Base-by-base conservation (phyloP, 2,888 invertebrate species). In the Dynastes hyllus region DNA sequence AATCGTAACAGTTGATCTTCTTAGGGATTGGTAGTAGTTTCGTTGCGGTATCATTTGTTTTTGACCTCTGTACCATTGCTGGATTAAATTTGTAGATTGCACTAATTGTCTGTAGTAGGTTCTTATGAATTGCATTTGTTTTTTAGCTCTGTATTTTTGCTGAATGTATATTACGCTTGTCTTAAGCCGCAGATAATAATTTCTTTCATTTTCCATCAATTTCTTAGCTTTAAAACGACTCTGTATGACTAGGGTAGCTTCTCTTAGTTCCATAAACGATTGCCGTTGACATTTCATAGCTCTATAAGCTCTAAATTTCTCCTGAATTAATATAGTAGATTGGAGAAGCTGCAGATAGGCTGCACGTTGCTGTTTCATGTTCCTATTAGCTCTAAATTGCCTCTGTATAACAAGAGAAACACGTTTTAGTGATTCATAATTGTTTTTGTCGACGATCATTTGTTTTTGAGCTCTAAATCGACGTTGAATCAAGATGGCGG, bases 251-350 rank as follows among this genome's bases (percentile, higher is more conserved):
- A 91, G 85, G 29, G 89, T 88, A 13, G 89, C 85, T 27, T 86
- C 84, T 65, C 88, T 90, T 51, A 63, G 13, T 13, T 13, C 58
- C 11, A 45, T 27, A 29, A 66, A 77, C 2, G 27, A 51, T 8
- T 13, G 9, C 22, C 45, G 22, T 29, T 69, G 29, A 63, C n/a
- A 40, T 50, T 77, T 58, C 81, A 81, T 81, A 1, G 63, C 11
- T 73, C 87, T 81, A 69, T 85, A 84, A 3, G 89, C 88, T 82
- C 90, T 90, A 84, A 91, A 90, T 86, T 88, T 90, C 77, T 87
- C 88, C 82, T 94, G 93, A 69, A 93, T 85, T 0, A 82, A 81
- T 13, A 91, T 85, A 27, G 89, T 88, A 13, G 89, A 85, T 32
- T 86, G 84, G 61, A 88, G 90, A 53, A 77, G 22, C 45, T 45